These are phyloP conservation scores for Araneus ventricosus DNA, from an alignment of 1,140 invertebrate species.

Conservation along the genomic window DNA sequence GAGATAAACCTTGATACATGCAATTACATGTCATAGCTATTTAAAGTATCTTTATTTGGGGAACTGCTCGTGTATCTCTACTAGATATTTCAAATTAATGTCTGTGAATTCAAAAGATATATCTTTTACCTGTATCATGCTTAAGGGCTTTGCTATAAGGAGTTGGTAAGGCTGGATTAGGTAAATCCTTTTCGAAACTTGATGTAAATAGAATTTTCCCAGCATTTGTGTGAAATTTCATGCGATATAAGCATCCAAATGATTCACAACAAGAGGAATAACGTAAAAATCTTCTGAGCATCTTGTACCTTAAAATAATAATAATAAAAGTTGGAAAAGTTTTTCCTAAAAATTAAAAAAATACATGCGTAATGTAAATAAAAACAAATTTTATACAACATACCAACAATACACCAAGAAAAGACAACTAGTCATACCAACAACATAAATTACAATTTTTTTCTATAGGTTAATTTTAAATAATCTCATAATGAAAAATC, in stretches of 20 bases:
- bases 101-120: background rate
- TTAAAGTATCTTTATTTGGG: too few species aligned
- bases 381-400: background rate
- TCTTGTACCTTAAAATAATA: slow-evolving; percentile 32
- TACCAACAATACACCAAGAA: background rate
- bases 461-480: too few species aligned
- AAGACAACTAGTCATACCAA: background rate
- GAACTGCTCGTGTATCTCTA: too few species aligned
- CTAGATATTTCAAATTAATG: too few species aligned
- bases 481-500: too few species aligned
- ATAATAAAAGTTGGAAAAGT: background rate
- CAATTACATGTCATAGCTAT: too few species aligned
- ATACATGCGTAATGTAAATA: background rate
- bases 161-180: slow-evolving; percentile 55
- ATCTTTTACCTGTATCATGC: slow-evolving; percentile 66
- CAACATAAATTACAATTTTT: too few species aligned
- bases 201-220: slow-evolving; percentile 8
- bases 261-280: background rate
- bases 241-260: background rate
- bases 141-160: background rate
- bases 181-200: slow-evolving; percentile 51
- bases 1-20: too few species aligned
- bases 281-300: slow-evolving; percentile 53
- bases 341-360: background rate
- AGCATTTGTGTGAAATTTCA: slow-evolving; percentile 38